Evolutionary conservation across 2,113 vertebrate species (phyloP).

Genomic region (Rhinogobius similis): DNA sequence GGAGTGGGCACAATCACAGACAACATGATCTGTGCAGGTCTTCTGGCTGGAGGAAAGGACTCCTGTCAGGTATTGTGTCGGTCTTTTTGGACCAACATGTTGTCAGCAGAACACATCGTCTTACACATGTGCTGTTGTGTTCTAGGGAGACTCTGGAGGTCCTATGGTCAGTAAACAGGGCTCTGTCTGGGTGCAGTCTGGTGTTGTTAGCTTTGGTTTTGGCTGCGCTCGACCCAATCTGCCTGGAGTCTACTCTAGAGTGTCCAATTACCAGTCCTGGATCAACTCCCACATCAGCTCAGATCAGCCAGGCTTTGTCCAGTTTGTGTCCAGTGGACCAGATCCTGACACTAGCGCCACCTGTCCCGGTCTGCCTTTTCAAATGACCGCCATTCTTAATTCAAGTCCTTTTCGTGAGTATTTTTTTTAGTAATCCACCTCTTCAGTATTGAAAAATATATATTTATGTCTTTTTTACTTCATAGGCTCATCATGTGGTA

Average conservation of each 20-base stretch:
- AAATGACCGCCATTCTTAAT: not conserved
- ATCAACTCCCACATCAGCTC: constrained; percentile 50
- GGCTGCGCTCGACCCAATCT: constrained; percentile 81
- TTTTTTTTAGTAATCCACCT: too few species aligned
- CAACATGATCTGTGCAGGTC: too few species aligned
- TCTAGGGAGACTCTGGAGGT: constrained; percentile 84
- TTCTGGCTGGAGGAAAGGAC: too few species aligned
- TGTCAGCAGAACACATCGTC: too few species aligned
- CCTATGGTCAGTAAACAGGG: constrained; percentile 77
- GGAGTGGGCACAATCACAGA: too few species aligned
- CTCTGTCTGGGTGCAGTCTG: constrained; percentile 78
- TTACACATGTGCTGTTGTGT: not conserved
- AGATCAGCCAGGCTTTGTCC: constrained; percentile 45
- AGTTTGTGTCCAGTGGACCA: constrained; percentile 33
- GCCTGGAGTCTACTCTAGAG: constrained; percentile 82
- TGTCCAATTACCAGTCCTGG: constrained; percentile 80
- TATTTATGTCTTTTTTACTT: not conserved
- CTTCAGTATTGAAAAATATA: too few species aligned
- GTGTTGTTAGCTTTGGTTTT: constrained; percentile 82
- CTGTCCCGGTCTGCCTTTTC: constrained; percentile 16
- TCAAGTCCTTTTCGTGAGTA: constrained; percentile 13
- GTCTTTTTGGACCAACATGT: too few species aligned
- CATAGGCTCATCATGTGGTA: constrained; percentile 47
- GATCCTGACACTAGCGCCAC: constrained; percentile 35
- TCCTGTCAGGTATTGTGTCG: too few species aligned